Conservation (phyloP, 2,797 vertebrate genomes). For the Otolemur crassicaudatus region DNA sequence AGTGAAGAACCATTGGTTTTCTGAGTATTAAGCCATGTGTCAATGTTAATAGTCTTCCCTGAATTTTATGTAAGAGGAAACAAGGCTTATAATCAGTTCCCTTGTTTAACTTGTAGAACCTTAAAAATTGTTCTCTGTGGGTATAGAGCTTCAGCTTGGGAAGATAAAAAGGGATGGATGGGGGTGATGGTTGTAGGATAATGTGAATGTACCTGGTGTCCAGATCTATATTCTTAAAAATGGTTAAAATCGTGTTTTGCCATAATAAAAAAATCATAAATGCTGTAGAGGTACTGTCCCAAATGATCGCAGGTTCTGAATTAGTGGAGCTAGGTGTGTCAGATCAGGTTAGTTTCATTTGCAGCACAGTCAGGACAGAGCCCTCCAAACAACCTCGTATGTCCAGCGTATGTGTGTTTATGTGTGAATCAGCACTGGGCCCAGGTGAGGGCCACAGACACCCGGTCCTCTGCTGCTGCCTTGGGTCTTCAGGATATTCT, state of each 20-base stretch:
- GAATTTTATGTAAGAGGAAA: background rate
- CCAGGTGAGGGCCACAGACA: fast-evolving
- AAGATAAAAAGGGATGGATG: background rate
- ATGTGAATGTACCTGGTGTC: fast-evolving
- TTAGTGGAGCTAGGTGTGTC: background rate
- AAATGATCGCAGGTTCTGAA: background rate
- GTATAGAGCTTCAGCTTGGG: background rate
- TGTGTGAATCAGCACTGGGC: fast-evolving
- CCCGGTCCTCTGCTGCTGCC: fast-evolving
- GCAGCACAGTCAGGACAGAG: fast-evolving
- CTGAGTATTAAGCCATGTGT: background rate
- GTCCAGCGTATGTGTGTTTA: fast-evolving
- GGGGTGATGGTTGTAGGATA: background rate
- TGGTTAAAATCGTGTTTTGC: background rate
- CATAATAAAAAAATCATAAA: background rate
- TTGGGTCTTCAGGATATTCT: fast-evolving
- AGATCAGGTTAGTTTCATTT: background rate
- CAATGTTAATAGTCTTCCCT: background rate
- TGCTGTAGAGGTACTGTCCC: background rate
- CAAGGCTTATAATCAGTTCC: background rate
- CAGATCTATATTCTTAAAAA: background rate
- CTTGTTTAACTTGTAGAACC: background rate
- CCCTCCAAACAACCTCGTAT: fast-evolving
- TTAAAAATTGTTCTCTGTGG: fast-evolving
- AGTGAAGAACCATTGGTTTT: background rate